Percentiles rank a stretch among this genome's conserved stretches.
These are phyloP conservation scores for Notarius lentiginosus DNA, from an alignment of 2,113 vertebrate species.

Conservation along the genomic window DNA sequence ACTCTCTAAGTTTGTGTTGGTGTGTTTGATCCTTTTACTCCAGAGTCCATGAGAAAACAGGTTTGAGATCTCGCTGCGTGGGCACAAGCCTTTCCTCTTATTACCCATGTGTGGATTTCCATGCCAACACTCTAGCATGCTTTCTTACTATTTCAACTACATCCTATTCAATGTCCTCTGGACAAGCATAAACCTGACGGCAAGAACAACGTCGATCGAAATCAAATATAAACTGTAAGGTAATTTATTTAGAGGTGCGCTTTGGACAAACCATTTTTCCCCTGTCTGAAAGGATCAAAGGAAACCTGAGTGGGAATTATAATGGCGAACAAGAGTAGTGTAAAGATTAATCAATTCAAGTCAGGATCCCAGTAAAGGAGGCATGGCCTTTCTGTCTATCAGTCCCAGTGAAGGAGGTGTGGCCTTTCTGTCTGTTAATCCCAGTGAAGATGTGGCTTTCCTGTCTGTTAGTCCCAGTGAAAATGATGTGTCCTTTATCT, in stretches of 20 bases:
- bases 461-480: not conserved
- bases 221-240: not conserved
- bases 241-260: not conserved
- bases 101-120: conserved; percentile 4
- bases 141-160: conserved; percentile 3
- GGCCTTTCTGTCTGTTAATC: not conserved
- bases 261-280: not conserved
- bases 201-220: conserved; percentile 2
- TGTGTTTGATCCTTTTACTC: conserved; percentile 9
- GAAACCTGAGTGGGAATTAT: not conserved
- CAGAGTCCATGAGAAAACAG: not conserved
- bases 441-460: not conserved
- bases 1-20: not conserved
- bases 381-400: not conserved
- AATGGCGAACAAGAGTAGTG: not conserved
- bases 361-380: not conserved
- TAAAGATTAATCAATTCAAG: not conserved
- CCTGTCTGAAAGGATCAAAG: not conserved
- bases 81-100: conserved; percentile 11
- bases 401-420: not conserved
- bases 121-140: not conserved
- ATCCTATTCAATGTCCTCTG: conserved; percentile 1
- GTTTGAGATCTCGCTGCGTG: conserved; percentile 24
- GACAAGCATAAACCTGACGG: not conserved
- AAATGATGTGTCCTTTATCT: not conserved